Evolutionary conservation across 2,113 vertebrate genomes (phyloP).

Genomic region (Typhlomys cinereus): DNA sequence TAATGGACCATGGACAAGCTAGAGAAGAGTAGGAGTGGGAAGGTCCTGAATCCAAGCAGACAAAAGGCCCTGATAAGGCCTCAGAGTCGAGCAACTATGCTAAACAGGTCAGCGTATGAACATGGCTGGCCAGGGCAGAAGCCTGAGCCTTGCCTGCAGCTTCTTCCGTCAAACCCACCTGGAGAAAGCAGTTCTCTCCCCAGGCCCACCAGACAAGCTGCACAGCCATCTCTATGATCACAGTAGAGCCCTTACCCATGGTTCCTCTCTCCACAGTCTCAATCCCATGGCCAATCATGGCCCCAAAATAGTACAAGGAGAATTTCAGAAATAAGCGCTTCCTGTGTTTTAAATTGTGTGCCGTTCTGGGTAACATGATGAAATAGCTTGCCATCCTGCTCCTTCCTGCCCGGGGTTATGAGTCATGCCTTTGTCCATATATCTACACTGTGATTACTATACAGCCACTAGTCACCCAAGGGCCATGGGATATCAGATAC

Average conservation of each 20-base stretch:
- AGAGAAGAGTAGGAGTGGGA: neutral
- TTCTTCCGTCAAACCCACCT: neutral
- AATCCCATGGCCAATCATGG: neutral
- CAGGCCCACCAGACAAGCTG: neutral
- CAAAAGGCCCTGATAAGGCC: neutral
- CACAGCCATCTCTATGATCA: neutral
- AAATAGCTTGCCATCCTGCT: neutral
- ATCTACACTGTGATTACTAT: neutral
- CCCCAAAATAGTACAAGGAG: neutral
- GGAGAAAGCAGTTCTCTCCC: neutral
- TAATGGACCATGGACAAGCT: neutral
- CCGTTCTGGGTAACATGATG: neutral
- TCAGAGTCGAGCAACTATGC: neutral
- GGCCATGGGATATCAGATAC: neutral
- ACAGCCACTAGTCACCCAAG: neutral
- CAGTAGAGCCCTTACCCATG: too few relatives aligned
- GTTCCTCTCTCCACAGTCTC: neutral
- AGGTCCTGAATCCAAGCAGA: neutral
- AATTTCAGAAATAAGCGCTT: neutral
- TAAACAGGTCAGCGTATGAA: neutral
- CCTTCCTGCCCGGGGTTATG: neutral
- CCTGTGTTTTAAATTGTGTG: neutral
- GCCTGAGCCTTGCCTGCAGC: neutral
- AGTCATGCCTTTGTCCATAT: neutral
- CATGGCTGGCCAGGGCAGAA: neutral